A percentile compares a stretch with the other conserved stretches of the same genome.
phyloP scores from a whole-genome alignment of 64 coral and sea anemone species.

The Actinia equina region DNA sequence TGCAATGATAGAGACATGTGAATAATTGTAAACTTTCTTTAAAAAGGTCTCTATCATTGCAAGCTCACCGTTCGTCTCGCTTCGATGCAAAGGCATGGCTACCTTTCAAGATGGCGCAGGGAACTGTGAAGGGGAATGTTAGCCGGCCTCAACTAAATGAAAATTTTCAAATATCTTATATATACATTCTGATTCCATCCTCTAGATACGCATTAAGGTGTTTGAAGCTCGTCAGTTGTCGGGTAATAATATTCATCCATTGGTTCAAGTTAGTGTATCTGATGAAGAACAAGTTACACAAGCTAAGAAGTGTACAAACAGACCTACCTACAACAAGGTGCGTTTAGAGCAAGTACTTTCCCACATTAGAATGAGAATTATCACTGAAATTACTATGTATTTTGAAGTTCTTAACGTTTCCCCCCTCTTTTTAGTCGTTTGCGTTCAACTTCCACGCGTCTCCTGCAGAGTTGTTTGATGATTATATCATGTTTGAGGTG shows the following conservation, averaged over 20 bases:
- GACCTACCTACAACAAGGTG: slow-evolving; percentile 50
- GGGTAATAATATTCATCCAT: slow-evolving; percentile 55
- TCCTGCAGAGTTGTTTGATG: slow-evolving; percentile 56
- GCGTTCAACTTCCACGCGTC: slow-evolving; percentile 44
- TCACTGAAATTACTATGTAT: neutral
- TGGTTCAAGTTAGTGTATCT: slow-evolving; percentile 36
- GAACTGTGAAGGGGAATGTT: too few species aligned
- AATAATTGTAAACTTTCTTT: too few species aligned
- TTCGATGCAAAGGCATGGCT: too few species aligned
- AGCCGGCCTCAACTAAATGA: neutral
- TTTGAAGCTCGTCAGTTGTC: slow-evolving; percentile 51
- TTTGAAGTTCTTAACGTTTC: neutral
- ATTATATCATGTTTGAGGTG: slow-evolving; percentile 47
- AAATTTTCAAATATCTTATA: neutral
- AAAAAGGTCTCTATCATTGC: too few species aligned
- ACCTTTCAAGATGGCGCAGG: too few species aligned
- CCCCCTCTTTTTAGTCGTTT: slow-evolving; percentile 15
- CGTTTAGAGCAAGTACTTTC: neutral
- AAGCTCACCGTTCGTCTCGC: too few species aligned
- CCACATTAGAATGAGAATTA: too few species aligned
- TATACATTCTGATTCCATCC: neutral
- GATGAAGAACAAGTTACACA: slow-evolving; percentile 35
- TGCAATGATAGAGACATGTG: too few species aligned
- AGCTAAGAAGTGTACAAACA: slow-evolving; percentile 49
- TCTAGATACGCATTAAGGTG: slow-evolving; percentile 48